Conservation (phyloP, 2,797 vertebrate genomes). For the Gallinago stenura region DNA sequence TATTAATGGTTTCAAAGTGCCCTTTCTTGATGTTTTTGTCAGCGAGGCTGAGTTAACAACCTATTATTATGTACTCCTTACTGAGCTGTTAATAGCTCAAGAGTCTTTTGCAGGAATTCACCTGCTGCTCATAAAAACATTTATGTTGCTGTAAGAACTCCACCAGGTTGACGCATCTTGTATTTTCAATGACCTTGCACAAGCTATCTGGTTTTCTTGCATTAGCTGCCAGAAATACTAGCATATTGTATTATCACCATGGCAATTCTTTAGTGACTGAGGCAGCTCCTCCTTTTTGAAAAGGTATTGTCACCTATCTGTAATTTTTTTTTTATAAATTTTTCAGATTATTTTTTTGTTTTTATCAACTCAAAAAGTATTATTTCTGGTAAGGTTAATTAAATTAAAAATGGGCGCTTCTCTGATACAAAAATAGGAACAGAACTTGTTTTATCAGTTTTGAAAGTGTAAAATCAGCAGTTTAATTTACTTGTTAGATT, state of each 20-base stretch:
- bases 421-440: background rate
- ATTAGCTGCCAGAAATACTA: background rate
- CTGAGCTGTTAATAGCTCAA: slow-evolving; percentile 78
- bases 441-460: background rate
- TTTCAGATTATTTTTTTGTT: background rate
- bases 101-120: slow-evolving; percentile 76
- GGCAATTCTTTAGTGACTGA: background rate
- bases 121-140: slow-evolving; percentile 81
- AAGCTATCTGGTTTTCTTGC: background rate
- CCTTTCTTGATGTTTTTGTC: slow-evolving; percentile 73
- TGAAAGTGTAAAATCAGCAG: background rate
- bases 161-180: slow-evolving; percentile 62
- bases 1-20: slow-evolving; percentile 76
- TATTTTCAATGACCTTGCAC: slow-evolving; percentile 77
- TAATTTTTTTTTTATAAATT: background rate
- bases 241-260: background rate
- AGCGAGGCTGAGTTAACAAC: slow-evolving; percentile 74
- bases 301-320: background rate
- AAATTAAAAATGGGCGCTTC: background rate
- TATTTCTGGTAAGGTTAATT: background rate
- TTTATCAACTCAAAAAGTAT: background rate
- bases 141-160: slow-evolving; percentile 75
- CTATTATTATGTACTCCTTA: slow-evolving; percentile 78
- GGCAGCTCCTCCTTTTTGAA: background rate
- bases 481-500: background rate